Base-by-base conservation (phyloP, 2,888 invertebrate species). In the Eupithecia tripunctaria region DNA sequence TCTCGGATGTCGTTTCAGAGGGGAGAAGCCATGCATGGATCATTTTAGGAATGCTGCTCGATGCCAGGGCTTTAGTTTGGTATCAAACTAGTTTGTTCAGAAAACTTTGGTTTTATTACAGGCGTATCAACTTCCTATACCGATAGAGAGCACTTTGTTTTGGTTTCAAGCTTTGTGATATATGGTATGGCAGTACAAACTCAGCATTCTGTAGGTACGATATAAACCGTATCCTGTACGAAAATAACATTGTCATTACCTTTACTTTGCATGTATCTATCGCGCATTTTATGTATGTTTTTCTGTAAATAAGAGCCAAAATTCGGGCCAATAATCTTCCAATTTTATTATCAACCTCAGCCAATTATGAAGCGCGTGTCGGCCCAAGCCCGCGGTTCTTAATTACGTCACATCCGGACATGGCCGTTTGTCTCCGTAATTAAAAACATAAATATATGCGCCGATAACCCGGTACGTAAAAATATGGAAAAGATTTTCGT, bases 361-460 rank as follows among this genome's bases (percentile, higher is more conserved):
- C 4, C 56, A 25, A 63, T 73, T 67, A 73, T 73, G 56, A 70
- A 64, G 73, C 38, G 27, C 56, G 56, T 73, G 70, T 73, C 63
- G 72, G 69, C 25, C 25, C 12, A 4, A 25, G 32, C 60, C 43
- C 67, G 32, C 27, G 56, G 63, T 18, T 56, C 66, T n/a, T 51
- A 65, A 59, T 69, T 60, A 60, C 72, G 69, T 66, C 68, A 72
- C 67, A 67, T 12, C 29, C 51, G 64, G 60, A 67, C 72, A 66
- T 8, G 29, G 27, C 68, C 41, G 62, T 63, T 65, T 56, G 63
- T 67, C 59, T 70, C 41, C 27, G 38, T 63, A 71, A 69, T 67
- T 69, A 72, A 71, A 67, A 68, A 60, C 74, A 71, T 69, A 63
- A 74, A 68, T 72, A 71, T 66, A 47, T 67, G 41, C 66, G 62